Evolutionary conservation across 2,113 vertebrate species (phyloP).

Genomic region (Myocastor coypus): DNA sequence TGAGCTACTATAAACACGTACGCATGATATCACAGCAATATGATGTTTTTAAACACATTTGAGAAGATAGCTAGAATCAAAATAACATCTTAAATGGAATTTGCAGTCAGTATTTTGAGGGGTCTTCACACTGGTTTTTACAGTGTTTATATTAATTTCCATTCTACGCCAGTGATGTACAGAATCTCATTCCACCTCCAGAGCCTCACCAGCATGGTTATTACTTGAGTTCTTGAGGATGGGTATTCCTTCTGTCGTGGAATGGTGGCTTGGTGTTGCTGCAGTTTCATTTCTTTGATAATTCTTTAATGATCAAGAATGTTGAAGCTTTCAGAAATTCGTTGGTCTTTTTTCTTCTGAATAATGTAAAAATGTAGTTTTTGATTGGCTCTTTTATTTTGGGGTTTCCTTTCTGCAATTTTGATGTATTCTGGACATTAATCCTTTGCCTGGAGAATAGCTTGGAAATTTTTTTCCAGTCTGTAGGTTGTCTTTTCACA

Average conservation of each 20-base stretch:
- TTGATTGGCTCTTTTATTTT: not conserved
- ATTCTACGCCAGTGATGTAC: not conserved
- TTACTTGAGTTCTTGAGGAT: not conserved
- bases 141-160: not conserved
- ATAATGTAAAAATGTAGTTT: not conserved
- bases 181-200: not conserved
- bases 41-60: not conserved
- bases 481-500: not conserved
- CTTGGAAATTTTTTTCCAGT: not conserved
- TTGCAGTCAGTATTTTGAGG: not conserved
- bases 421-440: not conserved
- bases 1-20: not conserved
- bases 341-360: not conserved
- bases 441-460: not conserved
- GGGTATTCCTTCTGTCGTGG: not conserved
- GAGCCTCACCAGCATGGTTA: not conserved
- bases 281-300: not conserved
- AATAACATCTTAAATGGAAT: not conserved
- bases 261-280: not conserved
- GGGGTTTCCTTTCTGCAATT: not conserved
- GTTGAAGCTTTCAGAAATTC: not conserved
- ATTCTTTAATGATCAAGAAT: not conserved
- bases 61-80: not conserved
- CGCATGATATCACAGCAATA: not conserved
- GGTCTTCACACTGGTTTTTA: not conserved